A percentile compares a stretch with the other conserved stretches of the same genome.
phyloP scores from a whole-genome alignment of 2,113 vertebrate genomes.

The Brachyhypopomus occidentalis region DNA sequence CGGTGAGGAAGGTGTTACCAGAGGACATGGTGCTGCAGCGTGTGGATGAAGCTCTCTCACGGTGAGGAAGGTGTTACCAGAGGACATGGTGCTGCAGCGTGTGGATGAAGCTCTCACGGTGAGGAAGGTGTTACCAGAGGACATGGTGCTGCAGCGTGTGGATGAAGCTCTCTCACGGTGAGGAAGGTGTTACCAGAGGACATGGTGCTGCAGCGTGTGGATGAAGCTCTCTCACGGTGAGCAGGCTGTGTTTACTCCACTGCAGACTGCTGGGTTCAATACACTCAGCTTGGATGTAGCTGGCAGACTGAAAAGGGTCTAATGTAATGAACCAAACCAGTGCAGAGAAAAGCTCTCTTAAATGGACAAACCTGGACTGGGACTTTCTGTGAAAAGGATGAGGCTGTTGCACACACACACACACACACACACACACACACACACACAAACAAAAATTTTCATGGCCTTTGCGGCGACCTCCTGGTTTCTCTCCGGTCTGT shows the following conservation, averaged over 20 bases:
- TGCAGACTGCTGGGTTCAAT: slow-evolving; percentile 15
- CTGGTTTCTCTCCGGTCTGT: background rate
- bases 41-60: slow-evolving; percentile 1
- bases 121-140: slow-evolving; percentile 9
- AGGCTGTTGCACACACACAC: background rate
- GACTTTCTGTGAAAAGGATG: background rate
- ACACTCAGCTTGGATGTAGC: background rate
- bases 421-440: no score
- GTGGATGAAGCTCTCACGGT: background rate
- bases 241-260: slow-evolving; percentile 19
- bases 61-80: slow-evolving; percentile 2
- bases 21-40: background rate
- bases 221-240: slow-evolving; percentile 1
- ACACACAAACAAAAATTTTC: background rate
- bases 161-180: background rate
- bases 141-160: background rate
- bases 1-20: slow-evolving; percentile 3
- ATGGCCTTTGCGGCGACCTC: background rate
- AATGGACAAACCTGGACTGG: background rate
- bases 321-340: background rate
- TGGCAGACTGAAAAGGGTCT: slow-evolving; percentile 14
- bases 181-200: slow-evolving; percentile 3
- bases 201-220: background rate
- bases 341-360: background rate
- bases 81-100: background rate